Percentiles rank a stretch among this genome's conserved stretches.
Conservation (phyloP, 2,797 vertebrate species). For the Allobates femoralis region DNA sequence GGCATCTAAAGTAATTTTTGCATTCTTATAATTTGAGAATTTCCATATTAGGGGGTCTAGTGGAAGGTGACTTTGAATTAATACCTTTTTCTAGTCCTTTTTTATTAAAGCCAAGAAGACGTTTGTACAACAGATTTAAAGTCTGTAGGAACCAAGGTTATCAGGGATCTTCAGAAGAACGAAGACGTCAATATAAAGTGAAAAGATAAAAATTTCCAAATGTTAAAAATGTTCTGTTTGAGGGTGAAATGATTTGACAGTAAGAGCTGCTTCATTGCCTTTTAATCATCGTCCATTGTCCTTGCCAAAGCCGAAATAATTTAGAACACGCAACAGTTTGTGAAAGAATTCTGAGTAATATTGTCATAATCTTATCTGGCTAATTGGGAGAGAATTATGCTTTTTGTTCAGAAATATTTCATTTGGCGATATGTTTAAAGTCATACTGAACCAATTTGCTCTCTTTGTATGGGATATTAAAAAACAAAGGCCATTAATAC, state of each 20-base stretch:
- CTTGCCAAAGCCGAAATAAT: constrained; percentile 33
- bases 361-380: constrained; percentile 56
- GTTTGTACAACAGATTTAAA: neutral
- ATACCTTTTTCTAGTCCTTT: neutral
- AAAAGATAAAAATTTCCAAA: constrained; percentile 36
- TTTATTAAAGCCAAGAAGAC: neutral
- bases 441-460: constrained; percentile 44
- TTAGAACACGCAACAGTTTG: constrained; percentile 35
- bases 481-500: constrained; percentile 16
- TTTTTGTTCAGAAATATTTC: constrained; percentile 57
- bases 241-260: constrained; percentile 37
- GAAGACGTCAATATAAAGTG: constrained; percentile 32
- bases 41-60: neutral
- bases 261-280: constrained; percentile 55
- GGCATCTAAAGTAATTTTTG: neutral
- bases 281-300: constrained; percentile 60
- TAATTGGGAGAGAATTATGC: constrained; percentile 56
- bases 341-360: constrained; percentile 47
- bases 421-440: constrained; percentile 47
- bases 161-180: constrained; percentile 27
- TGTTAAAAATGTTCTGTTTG: constrained; percentile 20
- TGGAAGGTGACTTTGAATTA: constrained; percentile 16
- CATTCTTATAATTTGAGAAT: neutral
- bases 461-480: constrained; percentile 41
- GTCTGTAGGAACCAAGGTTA: neutral